phyloP scores from a whole-genome alignment of 2,113 vertebrate genomes.

The Leptobrachium leishanense region DNA sequence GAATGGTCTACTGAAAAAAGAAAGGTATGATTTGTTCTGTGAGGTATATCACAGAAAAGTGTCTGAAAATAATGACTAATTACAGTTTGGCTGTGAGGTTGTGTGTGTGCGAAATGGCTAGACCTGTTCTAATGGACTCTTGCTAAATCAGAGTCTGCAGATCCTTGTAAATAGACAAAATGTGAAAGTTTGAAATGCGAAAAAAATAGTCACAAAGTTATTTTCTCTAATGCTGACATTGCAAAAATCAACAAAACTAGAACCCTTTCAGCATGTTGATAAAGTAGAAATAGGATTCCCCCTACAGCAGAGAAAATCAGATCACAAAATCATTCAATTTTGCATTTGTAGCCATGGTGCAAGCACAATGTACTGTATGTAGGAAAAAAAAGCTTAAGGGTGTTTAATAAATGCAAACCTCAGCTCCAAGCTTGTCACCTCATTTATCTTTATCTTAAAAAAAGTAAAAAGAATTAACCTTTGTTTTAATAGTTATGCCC shows the following conservation, averaged over 20 bases:
- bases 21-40: too few relatives aligned
- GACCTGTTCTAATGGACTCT: too few relatives aligned
- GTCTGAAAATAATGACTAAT: too few relatives aligned
- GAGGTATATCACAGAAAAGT: too few relatives aligned
- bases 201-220: too few relatives aligned
- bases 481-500: background rate
- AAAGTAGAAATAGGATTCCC: constrained; percentile 23
- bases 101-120: too few relatives aligned
- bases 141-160: too few relatives aligned
- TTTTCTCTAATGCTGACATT: background rate
- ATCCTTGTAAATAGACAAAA: too few relatives aligned
- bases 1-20: too few relatives aligned
- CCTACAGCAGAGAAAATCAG: constrained; percentile 7
- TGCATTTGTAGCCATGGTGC: constrained; percentile 2
- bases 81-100: too few relatives aligned
- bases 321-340: constrained; percentile 32
- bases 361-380: background rate
- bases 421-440: constrained; percentile 16
- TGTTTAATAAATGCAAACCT: constrained; percentile 24
- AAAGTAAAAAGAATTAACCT: background rate
- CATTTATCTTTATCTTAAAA: constrained; percentile 18
- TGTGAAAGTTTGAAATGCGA: too few relatives aligned
- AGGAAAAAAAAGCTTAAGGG: constrained; percentile 13
- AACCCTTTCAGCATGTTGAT: constrained; percentile 13
- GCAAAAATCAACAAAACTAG: background rate